These are phyloP conservation scores for Hipposideros armiger DNA, from an alignment of 2,113 vertebrate genomes.

Conservation along the genomic window DNA sequence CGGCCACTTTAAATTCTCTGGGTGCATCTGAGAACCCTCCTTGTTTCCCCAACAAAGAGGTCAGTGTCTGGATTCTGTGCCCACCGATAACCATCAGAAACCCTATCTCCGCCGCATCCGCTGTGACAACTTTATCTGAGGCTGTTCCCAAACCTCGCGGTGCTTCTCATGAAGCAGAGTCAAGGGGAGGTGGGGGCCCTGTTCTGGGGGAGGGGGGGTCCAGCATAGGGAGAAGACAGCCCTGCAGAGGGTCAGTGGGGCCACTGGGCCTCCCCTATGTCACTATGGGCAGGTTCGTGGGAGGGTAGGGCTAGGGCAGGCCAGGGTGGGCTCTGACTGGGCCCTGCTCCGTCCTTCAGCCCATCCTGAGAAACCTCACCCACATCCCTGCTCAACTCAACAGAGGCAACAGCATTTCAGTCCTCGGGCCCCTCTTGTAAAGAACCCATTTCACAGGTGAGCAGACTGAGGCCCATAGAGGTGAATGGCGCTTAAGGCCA, in stretches of 20 bases:
- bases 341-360: background rate
- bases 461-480: background rate
- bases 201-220: background rate
- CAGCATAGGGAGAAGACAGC: background rate
- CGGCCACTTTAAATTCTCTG: slow-evolving; percentile 43
- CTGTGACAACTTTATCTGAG: slow-evolving; percentile 62
- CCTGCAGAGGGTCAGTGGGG: background rate
- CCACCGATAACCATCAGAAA: slow-evolving; percentile 87
- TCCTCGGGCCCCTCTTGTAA: background rate
- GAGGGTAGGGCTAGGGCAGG: background rate
- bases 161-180: rapidly evolving
- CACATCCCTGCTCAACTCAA: background rate
- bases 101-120: slow-evolving; percentile 83
- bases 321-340: background rate
- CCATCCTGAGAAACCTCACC: background rate
- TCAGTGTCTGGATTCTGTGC: slow-evolving; percentile 79
- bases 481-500: background rate
- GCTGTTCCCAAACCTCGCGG: slow-evolving; percentile 22
- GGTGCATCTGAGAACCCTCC: slow-evolving; percentile 68
- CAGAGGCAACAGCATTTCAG: background rate
- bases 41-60: slow-evolving; percentile 88
- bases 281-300: rapidly evolving
- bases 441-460: background rate
- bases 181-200: background rate
- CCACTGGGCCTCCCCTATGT: background rate